Percentiles rank a stretch among this genome's conserved stretches.
Conservation (phyloP, 1,140 invertebrate genomes). For the Drosophila jambulina region DNA sequence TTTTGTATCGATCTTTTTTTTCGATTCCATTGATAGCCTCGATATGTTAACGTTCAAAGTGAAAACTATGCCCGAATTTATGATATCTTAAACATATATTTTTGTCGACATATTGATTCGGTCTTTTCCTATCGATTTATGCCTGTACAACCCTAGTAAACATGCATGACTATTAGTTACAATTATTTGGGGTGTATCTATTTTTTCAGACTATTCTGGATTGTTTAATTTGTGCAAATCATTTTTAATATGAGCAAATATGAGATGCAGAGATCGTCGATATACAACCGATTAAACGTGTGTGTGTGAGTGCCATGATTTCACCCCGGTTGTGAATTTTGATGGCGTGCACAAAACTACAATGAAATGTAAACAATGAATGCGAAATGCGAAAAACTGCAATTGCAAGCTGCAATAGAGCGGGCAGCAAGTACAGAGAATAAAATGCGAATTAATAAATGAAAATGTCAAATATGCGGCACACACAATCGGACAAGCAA, state of each 20-base stretch:
- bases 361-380: slow-evolving; percentile 21
- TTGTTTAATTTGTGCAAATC: slow-evolving; percentile 5
- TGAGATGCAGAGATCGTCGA: slow-evolving; percentile 16
- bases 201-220: neutral
- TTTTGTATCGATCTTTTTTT: too few species aligned
- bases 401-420: slow-evolving; percentile 1
- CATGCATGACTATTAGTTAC: neutral
- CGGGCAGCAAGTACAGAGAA: slow-evolving; percentile 4
- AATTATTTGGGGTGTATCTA: neutral
- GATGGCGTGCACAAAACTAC: slow-evolving; percentile 22
- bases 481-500: slow-evolving; percentile 1
- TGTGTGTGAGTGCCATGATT: slow-evolving; percentile 8
- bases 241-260: slow-evolving; percentile 10
- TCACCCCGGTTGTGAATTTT: slow-evolving; percentile 17
- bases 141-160: neutral
- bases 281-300: neutral
- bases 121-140: neutral
- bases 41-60: neutral
- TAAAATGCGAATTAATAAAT: slow-evolving; percentile 10
- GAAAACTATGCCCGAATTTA: too few species aligned
- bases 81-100: too few species aligned
- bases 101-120: neutral
- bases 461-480: slow-evolving; percentile 6
- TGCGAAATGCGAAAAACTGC: slow-evolving; percentile 17
- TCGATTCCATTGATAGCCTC: too few species aligned